phyloP scores from a whole-genome alignment of 2,888 invertebrate species.

The Melinopterus prodromus region DNA sequence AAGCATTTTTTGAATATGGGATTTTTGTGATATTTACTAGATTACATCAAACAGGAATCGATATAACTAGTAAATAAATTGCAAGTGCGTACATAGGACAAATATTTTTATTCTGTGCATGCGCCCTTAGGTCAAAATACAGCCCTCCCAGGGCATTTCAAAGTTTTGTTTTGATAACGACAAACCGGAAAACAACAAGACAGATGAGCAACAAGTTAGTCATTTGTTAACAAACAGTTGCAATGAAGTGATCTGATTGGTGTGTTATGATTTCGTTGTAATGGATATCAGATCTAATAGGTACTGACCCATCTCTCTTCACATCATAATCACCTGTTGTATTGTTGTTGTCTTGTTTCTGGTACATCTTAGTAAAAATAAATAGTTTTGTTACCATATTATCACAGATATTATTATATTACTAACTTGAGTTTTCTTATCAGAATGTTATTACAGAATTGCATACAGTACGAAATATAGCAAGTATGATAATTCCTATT shows the following conservation, averaged over 20 bases:
- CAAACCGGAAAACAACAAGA: neutral
- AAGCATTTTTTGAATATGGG: neutral
- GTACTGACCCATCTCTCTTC: neutral
- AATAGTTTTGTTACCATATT: neutral
- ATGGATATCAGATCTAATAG: neutral
- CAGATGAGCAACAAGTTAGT: neutral
- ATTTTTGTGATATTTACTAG: neutral
- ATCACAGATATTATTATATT: neutral
- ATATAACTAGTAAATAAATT: neutral
- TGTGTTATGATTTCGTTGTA: neutral
- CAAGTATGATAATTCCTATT: neutral
- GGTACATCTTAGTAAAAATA: neutral
- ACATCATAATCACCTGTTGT: neutral
- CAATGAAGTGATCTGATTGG: neutral
- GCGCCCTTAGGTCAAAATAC: neutral
- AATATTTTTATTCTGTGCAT: neutral
- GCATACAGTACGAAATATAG: neutral
- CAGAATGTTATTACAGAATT: neutral
- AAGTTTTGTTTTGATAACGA: neutral
- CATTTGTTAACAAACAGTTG: neutral
- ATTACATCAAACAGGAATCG: neutral
- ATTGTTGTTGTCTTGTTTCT: neutral
- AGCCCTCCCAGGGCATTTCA: neutral
- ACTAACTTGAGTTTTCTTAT: neutral
- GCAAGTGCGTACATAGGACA: neutral